These are phyloP conservation scores for Drosophila neonasuta DNA, from an alignment of 2,888 invertebrate genomes.

Conservation along the genomic window DNA sequence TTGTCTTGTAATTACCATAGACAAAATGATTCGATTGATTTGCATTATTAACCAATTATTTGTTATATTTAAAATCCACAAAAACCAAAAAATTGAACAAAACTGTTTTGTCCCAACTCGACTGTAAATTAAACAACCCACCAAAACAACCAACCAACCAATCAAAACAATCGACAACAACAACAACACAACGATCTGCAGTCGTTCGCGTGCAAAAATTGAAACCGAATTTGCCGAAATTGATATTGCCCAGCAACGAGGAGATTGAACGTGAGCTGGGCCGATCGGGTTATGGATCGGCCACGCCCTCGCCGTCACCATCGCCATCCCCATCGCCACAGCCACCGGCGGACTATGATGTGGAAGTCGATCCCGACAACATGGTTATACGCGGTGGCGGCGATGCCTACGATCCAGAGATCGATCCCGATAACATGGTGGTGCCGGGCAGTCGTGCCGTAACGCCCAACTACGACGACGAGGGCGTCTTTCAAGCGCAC, in stretches of 20 bases:
- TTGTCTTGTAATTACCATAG: slow-evolving; percentile 70
- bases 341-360: slow-evolving; percentile 79
- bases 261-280: slow-evolving; percentile 69
- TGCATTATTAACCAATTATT: slow-evolving; percentile 68
- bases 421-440: slow-evolving; percentile 81
- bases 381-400: slow-evolving; percentile 73
- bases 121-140: slow-evolving; percentile 66
- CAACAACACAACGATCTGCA: slow-evolving; percentile 51
- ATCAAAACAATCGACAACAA: slow-evolving; percentile 39
- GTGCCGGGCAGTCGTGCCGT: slow-evolving; percentile 77
- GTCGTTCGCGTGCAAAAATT: slow-evolving; percentile 82
- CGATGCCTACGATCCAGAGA: slow-evolving; percentile 76
- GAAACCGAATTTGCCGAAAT: slow-evolving; percentile 82
- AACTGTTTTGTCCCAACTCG: slow-evolving; percentile 48
- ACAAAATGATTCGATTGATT: slow-evolving; percentile 35
- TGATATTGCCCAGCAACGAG: slow-evolving; percentile 81
- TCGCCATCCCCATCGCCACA: slow-evolving; percentile 81
- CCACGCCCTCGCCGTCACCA: slow-evolving; percentile 73
- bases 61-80: slow-evolving; percentile 43
- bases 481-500: slow-evolving; percentile 80
- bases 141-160: slow-evolving; percentile 36
- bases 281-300: slow-evolving; percentile 25
- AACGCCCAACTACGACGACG: slow-evolving; percentile 78
- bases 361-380: slow-evolving; percentile 82
- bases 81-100: slow-evolving; percentile 29